Percentiles rank a stretch among this genome's conserved stretches.
These are phyloP conservation scores for Aplysia californica DNA, from an alignment of 1,140 invertebrate species.

Conservation along the genomic window DNA sequence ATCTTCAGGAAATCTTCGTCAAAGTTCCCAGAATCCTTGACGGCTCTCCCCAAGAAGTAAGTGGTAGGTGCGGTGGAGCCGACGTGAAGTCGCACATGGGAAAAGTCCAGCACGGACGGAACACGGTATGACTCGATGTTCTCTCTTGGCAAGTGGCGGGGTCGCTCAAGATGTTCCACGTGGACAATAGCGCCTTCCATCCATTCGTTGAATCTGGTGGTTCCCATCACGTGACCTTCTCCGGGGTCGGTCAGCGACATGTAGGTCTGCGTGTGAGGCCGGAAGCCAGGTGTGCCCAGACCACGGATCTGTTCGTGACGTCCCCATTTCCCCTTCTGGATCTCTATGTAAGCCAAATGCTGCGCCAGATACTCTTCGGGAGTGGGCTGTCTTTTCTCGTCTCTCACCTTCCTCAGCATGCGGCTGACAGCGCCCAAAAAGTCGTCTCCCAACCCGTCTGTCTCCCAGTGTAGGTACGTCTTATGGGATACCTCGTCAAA, in stretches of 20 bases:
- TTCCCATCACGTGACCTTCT: conserved; percentile 48
- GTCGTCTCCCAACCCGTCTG: conserved; percentile 24
- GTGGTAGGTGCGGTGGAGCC: conserved; percentile 46
- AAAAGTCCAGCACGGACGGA: conserved; percentile 47
- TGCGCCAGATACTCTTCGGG: conserved; percentile 41
- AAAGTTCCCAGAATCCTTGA: conserved; percentile 47
- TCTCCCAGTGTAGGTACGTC: conserved; percentile 39
- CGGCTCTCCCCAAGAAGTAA: conserved; percentile 43
- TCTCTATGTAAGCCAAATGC: conserved; percentile 42
- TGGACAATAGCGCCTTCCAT: conserved; percentile 50
- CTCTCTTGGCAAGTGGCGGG: conserved; percentile 34
- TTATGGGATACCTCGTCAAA: conserved; percentile 28
- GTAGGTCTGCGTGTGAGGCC: conserved; percentile 48
- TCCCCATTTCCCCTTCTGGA: conserved; percentile 34
- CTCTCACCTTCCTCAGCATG: conserved; percentile 33
- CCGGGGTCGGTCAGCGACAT: conserved; percentile 53
- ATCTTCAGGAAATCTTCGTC: conserved; percentile 48
- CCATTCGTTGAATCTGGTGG: conserved; percentile 46
- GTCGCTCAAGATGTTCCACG: conserved; percentile 49
- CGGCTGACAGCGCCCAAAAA: conserved; percentile 31
- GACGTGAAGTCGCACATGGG: conserved; percentile 45
- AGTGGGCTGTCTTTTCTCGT: conserved; percentile 43
- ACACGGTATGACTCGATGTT: conserved; percentile 45
- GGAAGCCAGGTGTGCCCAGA: conserved; percentile 46
- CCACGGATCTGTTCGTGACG: conserved; percentile 15